Conservation (phyloP, 2,113 vertebrate species). For the Eonycteris spelaea region DNA sequence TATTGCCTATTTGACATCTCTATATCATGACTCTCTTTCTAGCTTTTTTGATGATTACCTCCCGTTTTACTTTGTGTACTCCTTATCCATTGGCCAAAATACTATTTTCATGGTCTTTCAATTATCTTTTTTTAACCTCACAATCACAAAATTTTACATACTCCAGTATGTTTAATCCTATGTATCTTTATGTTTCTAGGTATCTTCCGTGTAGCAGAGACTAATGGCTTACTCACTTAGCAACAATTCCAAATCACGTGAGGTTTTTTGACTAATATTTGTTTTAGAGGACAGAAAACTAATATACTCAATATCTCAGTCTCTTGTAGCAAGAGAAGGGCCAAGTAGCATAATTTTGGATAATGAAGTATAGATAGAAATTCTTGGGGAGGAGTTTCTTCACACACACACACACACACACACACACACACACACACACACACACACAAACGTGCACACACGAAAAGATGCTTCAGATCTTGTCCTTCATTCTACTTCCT, state of each 20-base stretch:
- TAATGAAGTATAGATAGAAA: neutral
- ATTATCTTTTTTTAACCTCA: neutral
- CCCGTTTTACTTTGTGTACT: neutral
- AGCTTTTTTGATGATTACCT: neutral
- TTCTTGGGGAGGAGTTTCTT: neutral
- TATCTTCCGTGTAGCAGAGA: neutral
- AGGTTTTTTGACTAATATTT: neutral
- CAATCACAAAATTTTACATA: neutral
- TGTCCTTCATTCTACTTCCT: too few species aligned
- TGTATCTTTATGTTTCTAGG: neutral
- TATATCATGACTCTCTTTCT: neutral
- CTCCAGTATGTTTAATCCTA: neutral
- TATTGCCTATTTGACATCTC: neutral
- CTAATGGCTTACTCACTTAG: neutral
- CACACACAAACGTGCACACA: neutral
- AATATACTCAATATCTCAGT: neutral
- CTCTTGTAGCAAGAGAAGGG: neutral
- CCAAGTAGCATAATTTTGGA: neutral
- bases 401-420: neutral
- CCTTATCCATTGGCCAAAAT: neutral
- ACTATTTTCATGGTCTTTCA: neutral
- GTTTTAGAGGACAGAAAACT: neutral
- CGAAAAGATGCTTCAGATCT: neutral
- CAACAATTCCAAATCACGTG: neutral
- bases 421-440: neutral